Conservation (phyloP, 1,140 invertebrate genomes). For the Manduca sexta region DNA sequence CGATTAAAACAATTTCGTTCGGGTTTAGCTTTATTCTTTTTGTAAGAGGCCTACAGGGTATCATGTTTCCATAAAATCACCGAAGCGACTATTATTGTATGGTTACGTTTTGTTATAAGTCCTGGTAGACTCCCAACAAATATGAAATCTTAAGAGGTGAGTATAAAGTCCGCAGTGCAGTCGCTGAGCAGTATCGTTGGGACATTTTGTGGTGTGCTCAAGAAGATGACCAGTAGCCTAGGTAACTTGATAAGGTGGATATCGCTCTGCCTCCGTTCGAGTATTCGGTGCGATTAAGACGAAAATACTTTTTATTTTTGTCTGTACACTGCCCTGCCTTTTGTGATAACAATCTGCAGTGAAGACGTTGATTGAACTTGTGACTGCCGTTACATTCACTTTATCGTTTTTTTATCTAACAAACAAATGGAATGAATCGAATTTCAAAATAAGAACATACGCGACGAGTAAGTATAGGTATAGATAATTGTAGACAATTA, state of each 20-base stretch:
- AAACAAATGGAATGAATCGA: too few relatives aligned
- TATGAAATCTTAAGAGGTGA: conserved; percentile 23
- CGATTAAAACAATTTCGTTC: conserved; percentile 72
- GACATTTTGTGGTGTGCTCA: conserved; percentile 19
- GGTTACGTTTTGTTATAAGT: conserved; percentile 47
- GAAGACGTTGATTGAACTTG: not conserved
- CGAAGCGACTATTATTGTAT: conserved; percentile 66
- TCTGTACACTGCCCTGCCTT: not conserved
- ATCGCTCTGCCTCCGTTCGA: conserved; percentile 61
- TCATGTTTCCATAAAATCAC: conserved; percentile 71
- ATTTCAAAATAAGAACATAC: too few relatives aligned
- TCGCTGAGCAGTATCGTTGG: conserved; percentile 14
- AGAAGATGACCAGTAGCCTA: conserved; percentile 67
- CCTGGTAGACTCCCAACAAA: conserved; percentile 4
- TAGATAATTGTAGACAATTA: too few relatives aligned
- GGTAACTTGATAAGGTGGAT: conserved; percentile 69
- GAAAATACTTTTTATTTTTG: conserved; percentile 47
- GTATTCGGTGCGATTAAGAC: conserved; percentile 69
- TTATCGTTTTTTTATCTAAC: too few relatives aligned
- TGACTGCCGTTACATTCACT: too few relatives aligned
- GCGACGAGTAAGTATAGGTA: too few relatives aligned
- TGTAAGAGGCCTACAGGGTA: conserved; percentile 66
- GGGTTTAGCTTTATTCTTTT: conserved; percentile 63
- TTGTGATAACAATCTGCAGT: not conserved
- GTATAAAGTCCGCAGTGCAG: conserved; percentile 21